Evolutionary conservation across 2,797 vertebrate species (phyloP), one percentile per base, ranked within the genome.

Genomic region (Sebastes cheni): DNA sequence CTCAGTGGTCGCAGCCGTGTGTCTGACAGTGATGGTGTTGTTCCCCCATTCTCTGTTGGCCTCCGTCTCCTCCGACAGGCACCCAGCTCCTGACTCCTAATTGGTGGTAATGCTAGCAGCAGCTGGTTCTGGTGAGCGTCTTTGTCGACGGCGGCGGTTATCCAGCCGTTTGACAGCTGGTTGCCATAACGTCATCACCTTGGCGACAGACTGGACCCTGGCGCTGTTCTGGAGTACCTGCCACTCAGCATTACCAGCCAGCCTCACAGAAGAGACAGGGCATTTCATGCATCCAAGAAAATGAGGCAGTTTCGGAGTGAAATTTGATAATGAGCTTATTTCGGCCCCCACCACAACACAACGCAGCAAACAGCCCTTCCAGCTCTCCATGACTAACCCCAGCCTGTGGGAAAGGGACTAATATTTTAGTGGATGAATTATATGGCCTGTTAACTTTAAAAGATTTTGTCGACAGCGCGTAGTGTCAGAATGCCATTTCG

Each of bases 301-400:
- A 93, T 89, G 83, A 94, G 88, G 86, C 93, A 86, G 88, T 93
- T 95, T 92, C 80, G 90, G 89, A 92, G 90, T 83, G 87, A 91
- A 91, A 93, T 94, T 93, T 93, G 92, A 94, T 94, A 95, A 95
- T 95, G 89, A 89, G 94, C 92, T 95, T 95, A 94, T 95, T 94
- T 93, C 91, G 81, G 29, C 79, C 67, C 65, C 68, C 60, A 75
- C 80, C 71, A 85, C 79, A 83, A 77, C 77, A 84, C 66, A 72
- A 72, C 72, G 83, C 81, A 84, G 79, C 60, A 78, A 81, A 88
- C 75, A 79, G 72, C 55, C 78, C 75, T 83, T 80, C 81, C 82
- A 90, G 81, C 83, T 80, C 72, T 64, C 79, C 81, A 61, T 86
- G 79, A 89, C 84, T 85, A 87, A 90, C 90, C 85, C 88, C 79